Percentiles rank a stretch among this genome's conserved stretches.
These are phyloP conservation scores for Cathartes aura DNA, from an alignment of 2,113 vertebrate genomes.

Conservation along the genomic window DNA sequence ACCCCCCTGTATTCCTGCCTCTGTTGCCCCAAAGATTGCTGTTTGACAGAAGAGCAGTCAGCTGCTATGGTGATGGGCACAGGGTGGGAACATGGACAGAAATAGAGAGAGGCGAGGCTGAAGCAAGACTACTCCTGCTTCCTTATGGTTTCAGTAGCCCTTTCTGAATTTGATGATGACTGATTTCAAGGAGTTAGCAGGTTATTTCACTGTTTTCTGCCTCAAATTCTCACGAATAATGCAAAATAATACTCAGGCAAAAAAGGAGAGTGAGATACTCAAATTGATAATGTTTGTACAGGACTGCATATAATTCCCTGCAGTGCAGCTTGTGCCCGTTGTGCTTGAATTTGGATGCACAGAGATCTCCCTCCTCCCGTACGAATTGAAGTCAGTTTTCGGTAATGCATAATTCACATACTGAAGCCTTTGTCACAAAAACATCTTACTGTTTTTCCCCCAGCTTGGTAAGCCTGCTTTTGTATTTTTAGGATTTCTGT, in stretches of 20 bases:
- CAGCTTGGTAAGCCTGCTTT: neutral
- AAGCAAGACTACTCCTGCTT: neutral
- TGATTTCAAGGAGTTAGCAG: neutral
- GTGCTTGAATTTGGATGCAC: neutral
- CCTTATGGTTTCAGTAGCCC: neutral
- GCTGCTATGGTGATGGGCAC: conserved; percentile 36
- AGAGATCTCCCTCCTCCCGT: conserved; percentile 17
- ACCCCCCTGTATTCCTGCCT: accelerated
- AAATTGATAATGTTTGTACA: neutral
- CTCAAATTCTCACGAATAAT: neutral
- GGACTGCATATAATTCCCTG: neutral
- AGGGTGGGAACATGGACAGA: neutral
- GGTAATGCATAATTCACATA: conserved; percentile 42
- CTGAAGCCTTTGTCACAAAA: conserved; percentile 43
- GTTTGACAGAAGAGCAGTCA: neutral
- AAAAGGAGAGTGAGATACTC: neutral
- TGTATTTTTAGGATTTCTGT: conserved; percentile 40
- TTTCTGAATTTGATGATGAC: neutral
- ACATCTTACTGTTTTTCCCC: neutral
- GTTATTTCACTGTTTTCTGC: neutral
- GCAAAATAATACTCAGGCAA: neutral
- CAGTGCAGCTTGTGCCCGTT: neutral
- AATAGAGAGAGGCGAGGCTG: neutral
- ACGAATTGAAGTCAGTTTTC: neutral
- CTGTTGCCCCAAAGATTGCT: neutral